Evolutionary conservation across 2,113 vertebrate genomes (phyloP).

Genomic region (Rhegmatorhina hoffmannsi): DNA sequence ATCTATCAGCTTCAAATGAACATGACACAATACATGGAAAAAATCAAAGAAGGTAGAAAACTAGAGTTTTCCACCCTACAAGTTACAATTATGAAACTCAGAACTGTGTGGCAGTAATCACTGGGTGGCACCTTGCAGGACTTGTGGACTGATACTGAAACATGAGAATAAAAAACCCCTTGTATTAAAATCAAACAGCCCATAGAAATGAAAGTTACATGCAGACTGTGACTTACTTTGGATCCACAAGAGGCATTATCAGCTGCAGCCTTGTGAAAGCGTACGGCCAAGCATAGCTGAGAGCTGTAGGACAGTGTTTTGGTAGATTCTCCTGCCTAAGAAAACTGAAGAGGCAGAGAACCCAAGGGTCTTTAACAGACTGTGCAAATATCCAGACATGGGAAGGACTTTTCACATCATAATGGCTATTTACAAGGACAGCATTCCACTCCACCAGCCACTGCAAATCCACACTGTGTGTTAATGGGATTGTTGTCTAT

Average conservation of each 20-base stretch:
- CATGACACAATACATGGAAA: neutral
- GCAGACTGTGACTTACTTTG: conserved; percentile 82
- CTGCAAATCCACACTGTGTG: conserved; percentile 93
- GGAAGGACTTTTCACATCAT: conserved; percentile 96
- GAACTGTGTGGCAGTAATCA: neutral
- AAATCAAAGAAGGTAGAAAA: neutral
- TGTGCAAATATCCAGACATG: conserved; percentile 99
- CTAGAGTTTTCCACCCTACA: neutral
- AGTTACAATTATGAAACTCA: neutral
- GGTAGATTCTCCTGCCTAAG: conserved; percentile 95
- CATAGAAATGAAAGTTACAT: neutral
- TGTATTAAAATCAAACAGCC: neutral
- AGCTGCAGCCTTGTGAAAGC: conserved; percentile 94
- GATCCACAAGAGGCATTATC: conserved; percentile 94
- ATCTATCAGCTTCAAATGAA: neutral
- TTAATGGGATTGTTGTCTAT: conserved; percentile 87
- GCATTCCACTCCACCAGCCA: conserved; percentile 98
- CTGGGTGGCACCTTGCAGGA: neutral
- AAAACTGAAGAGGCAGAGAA: conserved; percentile 97
- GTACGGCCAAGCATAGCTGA: conserved; percentile 97
- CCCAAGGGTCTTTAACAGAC: conserved; percentile 95
- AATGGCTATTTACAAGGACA: conserved; percentile 93
- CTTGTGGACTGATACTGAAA: neutral
- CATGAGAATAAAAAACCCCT: neutral
- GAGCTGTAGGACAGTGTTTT: conserved; percentile 93